Evolutionary conservation across 2,888 invertebrate species (phyloP), one percentile per base, ranked within the genome.

Genomic region (Orthosia cruda): DNA sequence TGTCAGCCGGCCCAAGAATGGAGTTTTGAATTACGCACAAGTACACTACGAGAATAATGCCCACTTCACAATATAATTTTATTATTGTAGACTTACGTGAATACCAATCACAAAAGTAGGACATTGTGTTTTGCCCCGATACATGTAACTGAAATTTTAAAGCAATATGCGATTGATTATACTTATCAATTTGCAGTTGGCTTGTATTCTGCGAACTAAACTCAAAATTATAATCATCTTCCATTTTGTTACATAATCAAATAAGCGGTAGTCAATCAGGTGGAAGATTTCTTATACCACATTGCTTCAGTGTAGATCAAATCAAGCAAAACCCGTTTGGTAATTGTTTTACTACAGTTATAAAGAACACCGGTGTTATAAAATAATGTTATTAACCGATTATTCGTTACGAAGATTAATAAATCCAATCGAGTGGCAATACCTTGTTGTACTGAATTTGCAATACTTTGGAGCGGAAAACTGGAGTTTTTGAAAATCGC

Each of bases 351-450:
- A 64, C 7, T 54, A 71, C 71, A 45, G 71, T 59, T 78, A 72
- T 49, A 62, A 69, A 62, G 59, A 77, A 15, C 16, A 71, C 52
- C 20, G 13, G 20, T 47, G 49, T 52, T 54, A 50, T 55, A 26
- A 50, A 58, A 63, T 66, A 18, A 52, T 50, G 13, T 67, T 68
- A 59, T 47, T 64, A 61, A 3, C 16, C 23, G 55, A 69, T 57
- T 64, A 69, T 65, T 61, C 16, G 75, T 52, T 55, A 57, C 45
- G 52, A 66, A 47, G 65, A 32, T 63, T 49, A n/a, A 66, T 75
- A 63, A 70, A 72, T 16, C 20, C 49, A 62, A 70, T 77, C 15
- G 20, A 55, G 61, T 70, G 61, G 77, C 77, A 75, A 77, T 55
- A 15, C 55, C 20, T 26, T 50, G 45, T 4, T 50, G 20, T 50